These are phyloP conservation scores for Gandaritis pyraliata DNA, from an alignment of 2,888 invertebrate species.

Conservation along the genomic window DNA sequence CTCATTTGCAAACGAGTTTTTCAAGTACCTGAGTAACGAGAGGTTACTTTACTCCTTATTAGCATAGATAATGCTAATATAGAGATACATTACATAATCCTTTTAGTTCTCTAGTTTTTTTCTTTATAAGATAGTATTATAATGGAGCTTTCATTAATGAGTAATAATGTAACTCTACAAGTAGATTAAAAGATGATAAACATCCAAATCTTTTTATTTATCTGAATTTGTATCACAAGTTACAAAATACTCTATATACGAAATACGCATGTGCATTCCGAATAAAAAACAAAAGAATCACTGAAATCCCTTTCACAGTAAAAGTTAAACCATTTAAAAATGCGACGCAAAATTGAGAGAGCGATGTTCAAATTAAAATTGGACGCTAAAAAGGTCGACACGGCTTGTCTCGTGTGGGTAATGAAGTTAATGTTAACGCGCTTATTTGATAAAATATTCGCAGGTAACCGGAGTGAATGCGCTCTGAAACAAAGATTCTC, in stretches of 20 bases:
- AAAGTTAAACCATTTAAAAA: slow-evolving; percentile 38
- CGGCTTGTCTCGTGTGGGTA: slow-evolving; percentile 50
- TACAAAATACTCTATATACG: too few relatives aligned
- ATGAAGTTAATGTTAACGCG: slow-evolving; percentile 62
- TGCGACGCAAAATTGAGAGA: slow-evolving; percentile 41
- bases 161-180: too few relatives aligned
- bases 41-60: slow-evolving; percentile 17
- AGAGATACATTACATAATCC: too few relatives aligned
- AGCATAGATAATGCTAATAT: slow-evolving; percentile 1
- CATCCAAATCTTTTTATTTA: neutral
- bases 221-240: neutral
- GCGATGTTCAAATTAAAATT: slow-evolving; percentile 53
- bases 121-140: too few relatives aligned
- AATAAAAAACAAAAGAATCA: slow-evolving; percentile 9
- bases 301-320: slow-evolving; percentile 20
- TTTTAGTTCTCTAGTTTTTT: too few relatives aligned
- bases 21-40: slow-evolving; percentile 69
- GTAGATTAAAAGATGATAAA: too few relatives aligned
- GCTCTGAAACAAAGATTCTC: slow-evolving; percentile 1
- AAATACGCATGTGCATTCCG: neutral
- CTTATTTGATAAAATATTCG: slow-evolving; percentile 67
- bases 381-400: slow-evolving; percentile 53
- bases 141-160: too few relatives aligned
- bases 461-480: slow-evolving; percentile 43
- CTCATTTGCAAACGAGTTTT: slow-evolving; percentile 83